Conservation (phyloP, 2,113 vertebrate genomes). For the Carassius auratus region DNA sequence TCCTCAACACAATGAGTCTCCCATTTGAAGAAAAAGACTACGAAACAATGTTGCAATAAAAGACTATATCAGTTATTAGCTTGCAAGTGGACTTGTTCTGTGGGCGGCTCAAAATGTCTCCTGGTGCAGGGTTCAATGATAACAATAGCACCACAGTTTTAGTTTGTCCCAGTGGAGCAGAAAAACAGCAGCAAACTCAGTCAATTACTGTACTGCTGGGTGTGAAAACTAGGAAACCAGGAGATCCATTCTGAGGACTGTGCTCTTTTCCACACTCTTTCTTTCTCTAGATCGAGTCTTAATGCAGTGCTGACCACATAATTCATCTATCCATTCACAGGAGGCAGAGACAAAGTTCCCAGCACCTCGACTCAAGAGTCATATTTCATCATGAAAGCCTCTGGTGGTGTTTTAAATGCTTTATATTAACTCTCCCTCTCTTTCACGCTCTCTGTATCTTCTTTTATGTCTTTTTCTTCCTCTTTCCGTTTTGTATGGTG, state of each 20-base stretch:
- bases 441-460: conserved; percentile 51
- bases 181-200: conserved; percentile 48
- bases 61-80: not conserved
- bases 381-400: conserved; percentile 81
- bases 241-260: conserved; percentile 52
- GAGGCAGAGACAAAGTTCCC: conserved; percentile 73
- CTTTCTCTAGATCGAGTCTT: conserved; percentile 48
- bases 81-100: not conserved
- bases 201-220: conserved; percentile 61
- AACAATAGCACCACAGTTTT: conserved; percentile 28
- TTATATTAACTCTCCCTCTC: conserved; percentile 72
- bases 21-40: not conserved
- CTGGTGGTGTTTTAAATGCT: conserved; percentile 75
- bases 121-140: conserved; percentile 37
- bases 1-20: not conserved
- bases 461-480: not conserved
- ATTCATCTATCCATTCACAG: conserved; percentile 76
- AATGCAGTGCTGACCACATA: conserved; percentile 70
- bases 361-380: conserved; percentile 69
- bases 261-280: conserved; percentile 63
- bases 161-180: conserved; percentile 31
- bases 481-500: conserved; percentile 49
- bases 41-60: not conserved
- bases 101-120: not conserved
- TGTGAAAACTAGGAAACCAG: conserved; percentile 51